A percentile compares a stretch with the other conserved stretches of the same genome.
Conservation (phyloP, 2,797 vertebrate genomes). For the Macropus fuliginosus region DNA sequence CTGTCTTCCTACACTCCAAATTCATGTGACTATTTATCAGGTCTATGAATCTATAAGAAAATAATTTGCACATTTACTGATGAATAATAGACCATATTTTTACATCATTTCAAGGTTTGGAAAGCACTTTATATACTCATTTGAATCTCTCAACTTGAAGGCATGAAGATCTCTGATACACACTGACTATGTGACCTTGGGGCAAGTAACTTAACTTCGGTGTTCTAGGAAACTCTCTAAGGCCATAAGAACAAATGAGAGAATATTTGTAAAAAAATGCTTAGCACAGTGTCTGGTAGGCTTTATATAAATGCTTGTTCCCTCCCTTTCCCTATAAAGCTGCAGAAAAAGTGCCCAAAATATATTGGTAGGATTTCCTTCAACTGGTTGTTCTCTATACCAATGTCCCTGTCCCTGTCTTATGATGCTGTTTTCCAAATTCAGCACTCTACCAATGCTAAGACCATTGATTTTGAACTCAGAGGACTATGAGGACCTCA, state of each 20-base stretch:
- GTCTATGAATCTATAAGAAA: not conserved
- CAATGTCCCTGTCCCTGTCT: not conserved
- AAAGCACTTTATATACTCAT: not conserved
- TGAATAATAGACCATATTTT: not conserved
- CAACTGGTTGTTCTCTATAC: not conserved
- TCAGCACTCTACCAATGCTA: not conserved
- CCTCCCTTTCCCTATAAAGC: not conserved
- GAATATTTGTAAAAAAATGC: not conserved
- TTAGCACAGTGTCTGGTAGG: not conserved
- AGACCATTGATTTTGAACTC: not conserved
- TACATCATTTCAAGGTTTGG: not conserved
- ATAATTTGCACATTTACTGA: not conserved
- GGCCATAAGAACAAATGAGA: not conserved
- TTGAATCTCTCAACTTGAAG: not conserved
- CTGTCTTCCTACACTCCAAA: not conserved
- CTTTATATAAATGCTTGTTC: not conserved
- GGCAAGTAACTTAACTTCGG: not conserved
- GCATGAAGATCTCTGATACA: not conserved
- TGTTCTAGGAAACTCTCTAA: not conserved
- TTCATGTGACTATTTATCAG: not conserved
- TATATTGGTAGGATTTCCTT: not conserved
- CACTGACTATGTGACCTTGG: not conserved
- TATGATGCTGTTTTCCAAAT: not conserved
- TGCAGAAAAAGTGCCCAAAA: not conserved
- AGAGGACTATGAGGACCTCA: not conserved